Evolutionary conservation across 2,113 vertebrate genomes (phyloP).

Genomic region (Capreolus pygargus): DNA sequence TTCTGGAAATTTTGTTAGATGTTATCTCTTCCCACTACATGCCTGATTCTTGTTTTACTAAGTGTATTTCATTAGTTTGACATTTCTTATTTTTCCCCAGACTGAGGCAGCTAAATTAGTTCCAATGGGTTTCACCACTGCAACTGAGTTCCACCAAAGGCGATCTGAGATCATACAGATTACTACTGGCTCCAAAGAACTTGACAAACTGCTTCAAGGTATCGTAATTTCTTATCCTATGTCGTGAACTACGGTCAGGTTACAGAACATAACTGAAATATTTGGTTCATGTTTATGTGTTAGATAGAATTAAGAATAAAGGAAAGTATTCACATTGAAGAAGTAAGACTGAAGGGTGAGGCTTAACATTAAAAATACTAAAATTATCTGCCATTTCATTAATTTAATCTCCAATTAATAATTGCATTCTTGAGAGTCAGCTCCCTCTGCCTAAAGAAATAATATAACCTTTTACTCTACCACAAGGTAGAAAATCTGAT

Average conservation of each 20-base stretch:
- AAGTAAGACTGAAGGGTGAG: not conserved
- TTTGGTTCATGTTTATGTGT: not conserved
- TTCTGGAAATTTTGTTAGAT: not conserved
- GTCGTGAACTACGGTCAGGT: not conserved
- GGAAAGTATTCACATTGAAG: not conserved
- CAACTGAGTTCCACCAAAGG: conserved; percentile 96
- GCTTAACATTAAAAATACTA: not conserved
- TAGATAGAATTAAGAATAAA: not conserved
- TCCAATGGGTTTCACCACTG: conserved; percentile 98
- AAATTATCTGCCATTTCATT: conserved; percentile 17
- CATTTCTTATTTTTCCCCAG: conserved; percentile 75
- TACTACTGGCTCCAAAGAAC: conserved; percentile 97
- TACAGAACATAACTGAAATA: not conserved
- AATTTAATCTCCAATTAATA: conserved; percentile 30
- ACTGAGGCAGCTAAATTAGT: conserved; percentile 95
- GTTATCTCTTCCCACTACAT: not conserved
- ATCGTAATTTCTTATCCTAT: not conserved
- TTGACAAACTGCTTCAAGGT: conserved; percentile 96
- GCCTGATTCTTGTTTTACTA: conserved; percentile 5
- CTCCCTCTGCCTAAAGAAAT: not conserved
- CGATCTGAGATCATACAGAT: conserved; percentile 98
- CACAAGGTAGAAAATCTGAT: not conserved
- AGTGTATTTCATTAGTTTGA: conserved; percentile 23
- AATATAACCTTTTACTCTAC: not conserved
- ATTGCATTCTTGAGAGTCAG: not conserved